phyloP scores from a whole-genome alignment of 2,113 vertebrate genomes.

The Cyanistes caeruleus region DNA sequence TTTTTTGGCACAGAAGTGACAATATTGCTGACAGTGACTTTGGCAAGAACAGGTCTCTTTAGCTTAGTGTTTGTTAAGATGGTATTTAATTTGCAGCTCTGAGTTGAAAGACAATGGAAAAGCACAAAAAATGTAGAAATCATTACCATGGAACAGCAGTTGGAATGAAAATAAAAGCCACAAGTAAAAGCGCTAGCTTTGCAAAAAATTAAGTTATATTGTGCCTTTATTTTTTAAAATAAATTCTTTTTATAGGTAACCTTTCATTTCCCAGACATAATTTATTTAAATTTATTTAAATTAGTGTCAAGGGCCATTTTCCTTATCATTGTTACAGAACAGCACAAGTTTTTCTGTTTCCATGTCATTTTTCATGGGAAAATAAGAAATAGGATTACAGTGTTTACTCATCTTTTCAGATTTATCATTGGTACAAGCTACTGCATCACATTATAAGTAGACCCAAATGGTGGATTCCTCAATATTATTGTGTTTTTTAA shows the following conservation, averaged over 20 bases:
- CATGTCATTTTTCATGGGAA: neutral
- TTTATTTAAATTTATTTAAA: constrained; percentile 23
- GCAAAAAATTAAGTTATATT: neutral
- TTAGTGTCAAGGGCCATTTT: neutral
- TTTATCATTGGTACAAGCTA: neutral
- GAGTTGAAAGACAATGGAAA: constrained; percentile 34
- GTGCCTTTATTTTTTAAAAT: neutral
- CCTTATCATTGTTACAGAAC: neutral
- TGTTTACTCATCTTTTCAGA: constrained; percentile 1
- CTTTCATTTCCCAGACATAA: neutral
- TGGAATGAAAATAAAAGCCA: neutral
- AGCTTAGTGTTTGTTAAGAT: constrained; percentile 19
- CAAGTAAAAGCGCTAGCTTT: neutral
- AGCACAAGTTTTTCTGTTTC: neutral
- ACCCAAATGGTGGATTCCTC: neutral
- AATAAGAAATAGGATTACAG: neutral
- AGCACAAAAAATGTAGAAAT: constrained; percentile 39
- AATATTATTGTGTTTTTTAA: neutral
- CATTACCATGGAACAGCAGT: neutral
- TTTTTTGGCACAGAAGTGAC: constrained; percentile 11
- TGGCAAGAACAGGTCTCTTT: constrained; percentile 20
- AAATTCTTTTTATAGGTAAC: neutral
- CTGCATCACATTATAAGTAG: neutral
- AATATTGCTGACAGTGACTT: constrained; percentile 22
- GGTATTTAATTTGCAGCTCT: constrained; percentile 56